Base-by-base conservation (phyloP, 35 echinoderm and acorn worm species). In the Apostichopus parvimensis region DNA sequence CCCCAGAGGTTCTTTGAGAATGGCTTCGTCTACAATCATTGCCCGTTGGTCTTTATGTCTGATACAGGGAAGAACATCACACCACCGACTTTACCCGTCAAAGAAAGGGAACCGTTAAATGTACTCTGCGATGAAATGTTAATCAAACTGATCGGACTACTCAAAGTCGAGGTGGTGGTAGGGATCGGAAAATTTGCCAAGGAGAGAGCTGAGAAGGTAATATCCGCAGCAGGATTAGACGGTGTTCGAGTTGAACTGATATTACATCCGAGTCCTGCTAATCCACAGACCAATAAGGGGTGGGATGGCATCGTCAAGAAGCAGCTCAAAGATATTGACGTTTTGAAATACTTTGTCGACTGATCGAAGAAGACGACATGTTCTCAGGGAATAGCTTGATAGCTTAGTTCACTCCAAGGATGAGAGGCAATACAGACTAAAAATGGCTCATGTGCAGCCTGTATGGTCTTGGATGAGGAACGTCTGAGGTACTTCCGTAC, bases 161-260 rank as follows among this genome's bases (percentile, higher is more conserved):
- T 94, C 13, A 53, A 87, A 52, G 93, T 96, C 0, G 83, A 99
- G 64, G 95, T 99, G 17, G 95, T 99, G 8, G 95, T 99, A 61
- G 97, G 95, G 18, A 90, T 99, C 23, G 97, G 97, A 26, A 95
- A 95, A 78, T 99, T 99, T 95, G 97, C 95, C 0, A 91, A 99
- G 82, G 83, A 94, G 23, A 61, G 92, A 23, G 87, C 95, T 45
- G 93, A 90, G 68, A 94, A 89, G 57, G 97, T 95, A 5, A 78
- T 99, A 11, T 53, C 71, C 34, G 83, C 79, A 77, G 94, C 65
- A 72, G 91, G 90, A 25, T 77, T 99, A 53, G 97, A 99, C 13
- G 93, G 92, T 20, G 85, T 99, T 3, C 77, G 84, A 17, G 95
- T 96, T 9, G 93, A 94, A 56, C 65, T 53, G 14, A 94, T 99